Base-by-base conservation (phyloP, 2,888 invertebrate species). In the Campaea margaritaria region DNA sequence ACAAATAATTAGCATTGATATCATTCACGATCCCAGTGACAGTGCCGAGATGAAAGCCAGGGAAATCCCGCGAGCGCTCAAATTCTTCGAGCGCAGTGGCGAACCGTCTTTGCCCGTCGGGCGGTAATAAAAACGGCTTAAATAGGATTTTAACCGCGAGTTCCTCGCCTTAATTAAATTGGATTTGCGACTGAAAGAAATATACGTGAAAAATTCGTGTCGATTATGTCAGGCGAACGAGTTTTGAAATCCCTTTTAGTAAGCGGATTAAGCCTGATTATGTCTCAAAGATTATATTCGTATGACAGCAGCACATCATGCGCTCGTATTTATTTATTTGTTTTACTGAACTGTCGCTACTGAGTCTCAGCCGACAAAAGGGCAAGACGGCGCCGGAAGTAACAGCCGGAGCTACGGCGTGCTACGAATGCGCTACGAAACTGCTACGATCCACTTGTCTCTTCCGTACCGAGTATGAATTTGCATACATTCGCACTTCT, bases 61-160 rank as follows among this genome's bases (percentile, higher is more conserved):
- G 76, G 78, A 86, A 89, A 90, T 87, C 89, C 88, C 79, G 79
- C 79, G 78, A 84, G 84, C 83, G 89, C 83, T 89, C 86, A 88
- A 89, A 89, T 89, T 89, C 90, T 89, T 87, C 78, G 83, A 83
- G 84, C 89, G 81, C 85, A 82, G 83, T 85, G 86, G 89, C 85
- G 82, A 86, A 86, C 81, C 90, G 87, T 89, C 91, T 90, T 89
- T 87, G 87, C 91, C 86, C 89, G 88, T 78, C 90, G 87, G 89
- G 87, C 85, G 89, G 91, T 91, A 91, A 91, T 92, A 91, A 91
- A 92, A 92, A 91, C 89, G 89, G 91, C 91, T 92, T 89, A 91
- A 89, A 91, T 87, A 89, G 91, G 92, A 91, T 91, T 91, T 91
- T 88, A 90, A 91, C 92, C 91, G 86, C 91, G 89, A 88, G 89